phyloP scores from a whole-genome alignment of 1,140 invertebrate genomes.

The Steinernema khuongi region DNA sequence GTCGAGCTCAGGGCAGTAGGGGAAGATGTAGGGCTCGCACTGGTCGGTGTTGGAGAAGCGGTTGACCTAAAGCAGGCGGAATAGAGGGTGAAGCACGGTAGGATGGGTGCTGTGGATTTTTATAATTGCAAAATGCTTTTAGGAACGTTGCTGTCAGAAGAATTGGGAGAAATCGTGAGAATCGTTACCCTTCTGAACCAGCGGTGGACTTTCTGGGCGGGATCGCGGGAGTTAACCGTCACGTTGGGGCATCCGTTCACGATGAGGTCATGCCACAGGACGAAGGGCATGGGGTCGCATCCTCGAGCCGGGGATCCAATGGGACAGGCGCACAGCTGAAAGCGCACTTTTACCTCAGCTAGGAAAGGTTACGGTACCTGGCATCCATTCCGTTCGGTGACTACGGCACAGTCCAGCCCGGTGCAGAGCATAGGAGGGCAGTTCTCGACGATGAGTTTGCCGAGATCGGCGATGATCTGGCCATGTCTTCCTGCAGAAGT shows the following conservation, averaged over 20 bases:
- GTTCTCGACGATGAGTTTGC: conserved; percentile 58
- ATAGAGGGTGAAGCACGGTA: background rate
- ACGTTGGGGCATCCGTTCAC: conserved; percentile 59
- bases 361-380: conserved; percentile 40
- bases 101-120: background rate
- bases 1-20: conserved; percentile 57
- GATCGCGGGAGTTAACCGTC: conserved; percentile 57
- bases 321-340: conserved; percentile 56
- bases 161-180: background rate
- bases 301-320: conserved; percentile 58
- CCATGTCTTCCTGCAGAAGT: conserved; percentile 41
- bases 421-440: conserved; percentile 58
- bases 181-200: conserved; percentile 56
- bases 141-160: background rate
- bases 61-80: conserved; percentile 44
- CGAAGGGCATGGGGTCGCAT: conserved; percentile 58
- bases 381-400: conserved; percentile 57
- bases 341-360: background rate
- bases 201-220: conserved; percentile 58
- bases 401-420: conserved; percentile 57
- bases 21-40: conserved; percentile 58
- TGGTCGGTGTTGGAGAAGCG: conserved; percentile 58
- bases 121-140: background rate
- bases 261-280: conserved; percentile 57
- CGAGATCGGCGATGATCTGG: conserved; percentile 57